A percentile compares a stretch with the other conserved stretches of the same genome.
Conservation (phyloP, 2,113 vertebrate species). For the Tachycineta bicolor region DNA sequence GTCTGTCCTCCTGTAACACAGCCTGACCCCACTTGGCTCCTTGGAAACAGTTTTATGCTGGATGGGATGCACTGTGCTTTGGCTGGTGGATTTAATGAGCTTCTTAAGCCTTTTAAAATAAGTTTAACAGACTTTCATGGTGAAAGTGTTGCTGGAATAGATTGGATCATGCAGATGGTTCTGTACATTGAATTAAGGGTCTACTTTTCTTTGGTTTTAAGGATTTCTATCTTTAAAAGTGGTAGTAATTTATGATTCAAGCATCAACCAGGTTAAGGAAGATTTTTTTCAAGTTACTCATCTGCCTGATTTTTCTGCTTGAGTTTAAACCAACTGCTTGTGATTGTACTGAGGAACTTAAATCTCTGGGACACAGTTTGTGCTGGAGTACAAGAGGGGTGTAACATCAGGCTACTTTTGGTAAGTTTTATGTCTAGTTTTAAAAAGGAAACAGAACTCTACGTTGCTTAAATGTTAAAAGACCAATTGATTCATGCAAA, state of each 20-base stretch:
- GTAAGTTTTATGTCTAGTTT: background rate
- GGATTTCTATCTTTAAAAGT: background rate
- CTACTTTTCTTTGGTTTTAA: background rate
- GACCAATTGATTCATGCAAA: background rate
- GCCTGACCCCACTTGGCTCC: conserved; percentile 24
- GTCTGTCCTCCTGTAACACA: conserved; percentile 41
- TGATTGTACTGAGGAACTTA: background rate
- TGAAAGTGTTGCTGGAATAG: background rate
- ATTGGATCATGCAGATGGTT: background rate
- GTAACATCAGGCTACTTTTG: background rate
- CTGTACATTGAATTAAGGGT: background rate
- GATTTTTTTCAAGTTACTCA: background rate
- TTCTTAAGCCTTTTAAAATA: conserved; percentile 24
- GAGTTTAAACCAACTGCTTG: background rate
- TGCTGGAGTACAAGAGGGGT: background rate
- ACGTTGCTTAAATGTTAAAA: background rate
- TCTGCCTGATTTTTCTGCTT: background rate
- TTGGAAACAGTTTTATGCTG: background rate
- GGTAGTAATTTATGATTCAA: background rate
- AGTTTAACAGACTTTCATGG: conserved; percentile 7
- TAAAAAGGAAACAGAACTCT: background rate
- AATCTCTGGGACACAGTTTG: background rate
- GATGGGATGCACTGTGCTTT: background rate
- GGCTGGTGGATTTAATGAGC: background rate
- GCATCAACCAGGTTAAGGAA: background rate